Percentiles rank a stretch among this genome's conserved stretches.
These are phyloP conservation scores for Babylonia areolata DNA, from an alignment of 1,140 invertebrate species.

Conservation along the genomic window DNA sequence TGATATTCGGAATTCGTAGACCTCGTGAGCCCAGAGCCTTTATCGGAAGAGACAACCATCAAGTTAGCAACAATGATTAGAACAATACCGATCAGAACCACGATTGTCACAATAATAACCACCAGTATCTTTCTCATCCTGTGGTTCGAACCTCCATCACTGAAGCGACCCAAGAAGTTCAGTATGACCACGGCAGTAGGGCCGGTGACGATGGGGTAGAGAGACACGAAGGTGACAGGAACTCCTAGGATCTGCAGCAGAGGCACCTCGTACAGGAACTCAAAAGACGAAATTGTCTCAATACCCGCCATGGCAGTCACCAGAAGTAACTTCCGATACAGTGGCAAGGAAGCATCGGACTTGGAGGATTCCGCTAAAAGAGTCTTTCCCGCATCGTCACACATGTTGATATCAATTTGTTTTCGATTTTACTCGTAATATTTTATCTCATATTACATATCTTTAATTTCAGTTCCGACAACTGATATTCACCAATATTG, in stretches of 20 bases:
- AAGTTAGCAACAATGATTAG: not conserved
- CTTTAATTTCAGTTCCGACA: too few species aligned
- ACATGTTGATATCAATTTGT: too few species aligned
- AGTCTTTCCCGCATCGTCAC: too few species aligned
- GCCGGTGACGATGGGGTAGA: not conserved
- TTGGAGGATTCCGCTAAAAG: too few species aligned
- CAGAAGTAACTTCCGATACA: not conserved
- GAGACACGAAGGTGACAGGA: not conserved
- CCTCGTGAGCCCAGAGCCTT: not conserved
- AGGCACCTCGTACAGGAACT: not conserved
- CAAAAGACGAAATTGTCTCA: not conserved
- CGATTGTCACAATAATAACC: not conserved
- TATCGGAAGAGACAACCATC: not conserved
- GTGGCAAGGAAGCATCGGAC: too few species aligned
- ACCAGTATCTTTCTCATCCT: not conserved
- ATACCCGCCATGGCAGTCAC: not conserved
- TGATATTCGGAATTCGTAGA: not conserved
- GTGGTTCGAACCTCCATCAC: not conserved
- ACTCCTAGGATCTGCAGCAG: conserved; percentile 1
- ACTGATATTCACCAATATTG: too few species aligned
- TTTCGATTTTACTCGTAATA: too few species aligned
- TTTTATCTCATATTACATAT: too few species aligned
- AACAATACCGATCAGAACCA: not conserved
- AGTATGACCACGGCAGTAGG: not conserved
- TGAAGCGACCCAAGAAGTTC: not conserved